Evolutionary conservation across 2,113 vertebrate species (phyloP).

Genomic region (Zonotrichia leucophrys): DNA sequence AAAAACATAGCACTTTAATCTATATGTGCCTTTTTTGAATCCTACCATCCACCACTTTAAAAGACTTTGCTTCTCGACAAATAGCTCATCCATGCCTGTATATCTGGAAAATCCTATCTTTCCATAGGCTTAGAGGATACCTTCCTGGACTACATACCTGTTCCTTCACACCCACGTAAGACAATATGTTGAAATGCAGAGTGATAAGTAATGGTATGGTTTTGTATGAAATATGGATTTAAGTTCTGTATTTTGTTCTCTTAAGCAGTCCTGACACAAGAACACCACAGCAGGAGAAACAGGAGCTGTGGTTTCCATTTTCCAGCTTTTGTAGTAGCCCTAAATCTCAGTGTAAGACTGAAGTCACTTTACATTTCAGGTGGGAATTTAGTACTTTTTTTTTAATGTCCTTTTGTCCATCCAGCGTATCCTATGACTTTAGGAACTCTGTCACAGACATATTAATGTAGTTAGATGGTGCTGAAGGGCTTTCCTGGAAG

Average conservation of each 20-base stretch:
- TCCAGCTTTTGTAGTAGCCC: neutral
- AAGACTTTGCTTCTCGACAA: neutral
- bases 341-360: neutral
- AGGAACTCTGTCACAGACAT: neutral
- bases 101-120: neutral
- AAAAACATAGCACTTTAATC: neutral
- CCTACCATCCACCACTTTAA: neutral
- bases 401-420: neutral
- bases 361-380: slow-evolving; percentile 16
- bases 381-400: neutral
- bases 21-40: neutral
- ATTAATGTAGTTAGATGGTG: neutral
- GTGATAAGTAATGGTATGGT: neutral
- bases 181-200: neutral
- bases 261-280: neutral
- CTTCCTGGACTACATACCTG: neutral
- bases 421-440: neutral
- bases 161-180: neutral
- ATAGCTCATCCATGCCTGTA: neutral
- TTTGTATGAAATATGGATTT: neutral
- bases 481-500: neutral
- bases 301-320: neutral
- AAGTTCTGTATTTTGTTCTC: slow-evolving; percentile 4
- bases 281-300: neutral
- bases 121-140: neutral